These are phyloP conservation scores for Volucella bombylans DNA, from an alignment of 2,888 invertebrate genomes.

Conservation along the genomic window DNA sequence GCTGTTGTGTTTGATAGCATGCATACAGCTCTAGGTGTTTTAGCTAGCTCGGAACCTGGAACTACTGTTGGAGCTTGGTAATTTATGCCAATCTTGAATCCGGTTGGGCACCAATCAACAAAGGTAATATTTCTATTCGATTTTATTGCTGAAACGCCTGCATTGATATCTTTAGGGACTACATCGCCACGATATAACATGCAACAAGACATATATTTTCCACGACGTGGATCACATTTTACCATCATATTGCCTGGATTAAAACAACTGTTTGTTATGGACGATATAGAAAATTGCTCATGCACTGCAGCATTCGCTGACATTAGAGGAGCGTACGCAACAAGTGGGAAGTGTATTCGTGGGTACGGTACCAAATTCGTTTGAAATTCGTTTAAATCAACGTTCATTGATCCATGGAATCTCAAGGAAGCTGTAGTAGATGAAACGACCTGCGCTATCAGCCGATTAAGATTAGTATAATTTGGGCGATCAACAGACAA, in stretches of 20 bases:
- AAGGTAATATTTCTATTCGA: slow-evolving; percentile 90
- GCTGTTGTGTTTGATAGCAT: slow-evolving; percentile 96
- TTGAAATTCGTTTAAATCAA: slow-evolving; percentile 94
- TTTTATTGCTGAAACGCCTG: slow-evolving; percentile 90
- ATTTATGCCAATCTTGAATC: slow-evolving; percentile 94
- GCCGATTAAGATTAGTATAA: slow-evolving; percentile 87
- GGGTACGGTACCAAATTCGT: slow-evolving; percentile 96
- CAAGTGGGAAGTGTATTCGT: slow-evolving; percentile 87
- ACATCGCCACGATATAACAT: slow-evolving; percentile 94
- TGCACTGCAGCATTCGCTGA: slow-evolving; percentile 79
- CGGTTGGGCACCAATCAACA: slow-evolving; percentile 97
- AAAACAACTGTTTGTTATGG: slow-evolving; percentile 94
- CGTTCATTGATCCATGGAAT: slow-evolving; percentile 94
- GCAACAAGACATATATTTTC: slow-evolving; percentile 95
- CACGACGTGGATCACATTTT: slow-evolving; percentile 91
- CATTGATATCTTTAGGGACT: slow-evolving; percentile 94
- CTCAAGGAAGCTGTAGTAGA: slow-evolving; percentile 94
- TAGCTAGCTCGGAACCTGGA: slow-evolving; percentile 90
- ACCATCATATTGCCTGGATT: slow-evolving; percentile 95
- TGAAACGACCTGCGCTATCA: slow-evolving; percentile 90
- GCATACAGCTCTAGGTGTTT: slow-evolving; percentile 93
- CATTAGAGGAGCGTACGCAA: slow-evolving; percentile 80
- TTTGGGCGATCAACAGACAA: slow-evolving; percentile 89
- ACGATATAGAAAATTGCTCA: slow-evolving; percentile 83
- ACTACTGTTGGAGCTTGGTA: slow-evolving; percentile 92